Conservation (phyloP, 2,888 invertebrate genomes). For the Chymomyza amoena region DNA sequence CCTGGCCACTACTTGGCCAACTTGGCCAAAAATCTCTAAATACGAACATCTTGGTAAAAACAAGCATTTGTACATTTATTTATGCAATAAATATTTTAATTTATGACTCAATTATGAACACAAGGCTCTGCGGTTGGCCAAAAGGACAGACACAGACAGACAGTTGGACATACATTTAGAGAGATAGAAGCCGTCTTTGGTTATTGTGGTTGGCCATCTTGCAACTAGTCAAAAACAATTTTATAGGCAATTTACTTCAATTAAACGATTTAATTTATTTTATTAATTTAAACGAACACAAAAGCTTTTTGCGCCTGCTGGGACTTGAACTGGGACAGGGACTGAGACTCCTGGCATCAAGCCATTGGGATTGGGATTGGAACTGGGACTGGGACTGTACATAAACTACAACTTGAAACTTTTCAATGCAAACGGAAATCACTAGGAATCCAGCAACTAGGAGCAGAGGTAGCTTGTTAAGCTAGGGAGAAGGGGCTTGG, state of each 20-base stretch:
- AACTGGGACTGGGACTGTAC: neutral
- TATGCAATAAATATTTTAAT: constrained; percentile 58
- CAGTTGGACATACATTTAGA: neutral
- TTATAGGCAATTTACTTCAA: constrained; percentile 60
- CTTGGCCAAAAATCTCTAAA: neutral
- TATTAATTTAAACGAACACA: constrained; percentile 48
- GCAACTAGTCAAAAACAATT: constrained; percentile 40
- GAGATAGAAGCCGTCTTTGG: neutral
- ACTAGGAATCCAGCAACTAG: neutral
- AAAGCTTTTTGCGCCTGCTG: neutral
- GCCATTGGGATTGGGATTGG: too few species aligned
- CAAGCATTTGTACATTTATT: constrained; percentile 37
- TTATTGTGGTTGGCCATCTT: neutral
- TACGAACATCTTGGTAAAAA: neutral
- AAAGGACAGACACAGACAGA: neutral
- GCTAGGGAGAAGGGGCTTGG: too few species aligned
- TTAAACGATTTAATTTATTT: constrained; percentile 68
- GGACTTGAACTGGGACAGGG: neutral
- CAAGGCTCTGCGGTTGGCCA: constrained; percentile 9
- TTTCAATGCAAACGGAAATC: constrained; percentile 1
- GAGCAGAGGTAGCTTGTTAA: neutral
- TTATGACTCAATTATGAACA: constrained; percentile 50
- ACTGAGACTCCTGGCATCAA: too few species aligned
- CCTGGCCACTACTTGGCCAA: neutral
- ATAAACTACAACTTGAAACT: constrained; percentile 1